phyloP scores from a whole-genome alignment of 2,113 vertebrate species.

The Calypte anna region DNA sequence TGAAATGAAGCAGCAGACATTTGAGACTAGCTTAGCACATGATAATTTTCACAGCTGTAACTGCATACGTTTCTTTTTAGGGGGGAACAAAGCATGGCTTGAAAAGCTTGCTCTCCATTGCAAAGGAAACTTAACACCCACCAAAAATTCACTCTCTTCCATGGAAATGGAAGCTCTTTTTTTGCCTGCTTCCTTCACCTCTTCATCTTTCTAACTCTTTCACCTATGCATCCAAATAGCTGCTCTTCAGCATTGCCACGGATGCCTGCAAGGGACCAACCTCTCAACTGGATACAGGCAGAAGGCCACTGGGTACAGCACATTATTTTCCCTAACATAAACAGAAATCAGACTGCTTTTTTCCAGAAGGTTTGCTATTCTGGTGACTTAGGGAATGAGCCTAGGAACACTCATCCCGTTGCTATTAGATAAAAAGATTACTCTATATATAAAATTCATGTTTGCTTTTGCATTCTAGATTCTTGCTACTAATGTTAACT shows the following conservation, averaged over 20 bases:
- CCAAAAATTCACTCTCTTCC: neutral
- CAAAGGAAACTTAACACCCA: neutral
- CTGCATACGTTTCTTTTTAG: neutral
- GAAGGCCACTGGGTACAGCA: neutral
- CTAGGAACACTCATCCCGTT: neutral
- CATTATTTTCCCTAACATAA: neutral
- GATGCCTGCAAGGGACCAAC: neutral
- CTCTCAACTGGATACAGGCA: rapidly evolving
- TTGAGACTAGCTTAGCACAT: neutral
- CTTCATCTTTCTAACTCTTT: neutral
- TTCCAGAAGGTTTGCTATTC: neutral
- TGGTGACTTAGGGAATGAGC: neutral
- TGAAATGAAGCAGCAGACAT: constrained; percentile 23
- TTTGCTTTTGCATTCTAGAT: neutral
- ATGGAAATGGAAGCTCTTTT: neutral
- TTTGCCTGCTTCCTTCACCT: neutral
- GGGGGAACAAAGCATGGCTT: neutral
- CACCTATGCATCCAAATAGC: neutral
- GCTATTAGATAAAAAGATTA: neutral
- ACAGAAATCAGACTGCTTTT: neutral
- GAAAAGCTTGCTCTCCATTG: neutral
- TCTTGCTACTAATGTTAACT: neutral
- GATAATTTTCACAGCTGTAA: constrained; percentile 26
- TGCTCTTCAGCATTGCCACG: neutral
- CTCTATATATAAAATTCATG: rapidly evolving